Evolutionary conservation across 2,113 vertebrate genomes (phyloP), one percentile per base, ranked within the genome.

Genomic region (Neodontobutis hainanensis): DNA sequence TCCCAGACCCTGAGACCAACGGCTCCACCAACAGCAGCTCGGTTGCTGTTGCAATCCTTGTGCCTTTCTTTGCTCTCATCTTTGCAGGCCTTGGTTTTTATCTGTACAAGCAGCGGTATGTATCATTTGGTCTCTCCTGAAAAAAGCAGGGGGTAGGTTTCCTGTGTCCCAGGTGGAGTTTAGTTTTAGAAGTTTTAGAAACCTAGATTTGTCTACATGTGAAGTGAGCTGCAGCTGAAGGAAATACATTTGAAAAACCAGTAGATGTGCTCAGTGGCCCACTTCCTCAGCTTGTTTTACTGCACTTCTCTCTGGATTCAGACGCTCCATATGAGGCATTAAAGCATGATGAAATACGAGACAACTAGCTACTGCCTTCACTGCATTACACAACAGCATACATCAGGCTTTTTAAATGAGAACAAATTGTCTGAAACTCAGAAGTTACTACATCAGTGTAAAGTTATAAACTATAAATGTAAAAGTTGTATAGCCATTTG

Each of bases 1-100:
- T 94, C 81, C 84, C 92, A 14, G 95, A 96, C 81, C 92, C 93
- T 53, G 94, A 89, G 56, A 61, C 94, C 80, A 94, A 91, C 58
- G 94, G 95, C 73, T 89, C 89, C 87, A 97, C 96, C 90, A 99
- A 96, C 83, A 99, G 97, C 92, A 98, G 96, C 85, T 99, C 97
- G 65, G 96, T 99, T 85, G 97, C 96, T 70, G 94, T 99, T 64
- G 97, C 97, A 74, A 99, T 99, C 87, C 96, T 99, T n/a, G 97
- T 99, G 95, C 97, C 97, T 97, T 99, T 99, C 92, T 99, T 99
- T 87, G 96, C 97, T 89, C 96, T 99, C 89, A 98, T 99, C 89
- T 96, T 98, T 84, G 96, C 97, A 91, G 97, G 97, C 87, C 97
- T 99, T 72, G 97, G 96, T 66, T 98, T 99, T 94, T 99, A 99